Evolutionary conservation across 1,140 invertebrate species (phyloP), one percentile per base, ranked within the genome.

Genomic region (Neodiprion pinetum): DNA sequence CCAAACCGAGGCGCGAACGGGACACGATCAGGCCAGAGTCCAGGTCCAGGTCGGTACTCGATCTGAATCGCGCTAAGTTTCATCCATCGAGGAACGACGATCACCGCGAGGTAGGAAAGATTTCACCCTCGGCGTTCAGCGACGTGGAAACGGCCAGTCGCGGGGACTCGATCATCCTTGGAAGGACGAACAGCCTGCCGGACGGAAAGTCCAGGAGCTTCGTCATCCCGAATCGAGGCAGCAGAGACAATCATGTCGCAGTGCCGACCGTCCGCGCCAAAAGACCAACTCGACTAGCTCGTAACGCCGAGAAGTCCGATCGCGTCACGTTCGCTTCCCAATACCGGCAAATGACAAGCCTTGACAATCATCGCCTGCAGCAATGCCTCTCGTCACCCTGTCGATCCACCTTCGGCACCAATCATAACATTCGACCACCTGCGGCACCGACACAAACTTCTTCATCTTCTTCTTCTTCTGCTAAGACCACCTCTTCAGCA

Each of bases 171-270:
- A 61, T 11, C 50, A 53, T 61, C 8, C n/a, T 61, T 17, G n/a
- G 53, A 61, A 61, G n/a, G 53, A 61, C 53, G 53, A 61, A 14
- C n/a, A 61, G 80, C 77, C 81, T 83, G 77, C 72, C 84, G 71
- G 86, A 85, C 28, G 84, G 77, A 70, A 84, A 84, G 74, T 85
- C 83, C 47, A 86, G 85, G 79, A 86, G 84, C 81, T 86, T 86
- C 74, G 79, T 85, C 61, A 77, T 87, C 67, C 83, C 84, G 73
- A 84, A 84, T 78, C 81, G 81, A 75, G 79, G 76, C 72, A 5
- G n/a, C 53, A 61, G 11, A 17, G 53, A 61, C 4, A 17, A 79
- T 82, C 66, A 80, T 77, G 65, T 80, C 73, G 67, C 78, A 82
- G 28, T 40, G 21, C 76, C 79, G 67, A 78, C 79, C 72, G 80